Conservation (phyloP, 1,140 invertebrate species). For the Telenomus remus region DNA sequence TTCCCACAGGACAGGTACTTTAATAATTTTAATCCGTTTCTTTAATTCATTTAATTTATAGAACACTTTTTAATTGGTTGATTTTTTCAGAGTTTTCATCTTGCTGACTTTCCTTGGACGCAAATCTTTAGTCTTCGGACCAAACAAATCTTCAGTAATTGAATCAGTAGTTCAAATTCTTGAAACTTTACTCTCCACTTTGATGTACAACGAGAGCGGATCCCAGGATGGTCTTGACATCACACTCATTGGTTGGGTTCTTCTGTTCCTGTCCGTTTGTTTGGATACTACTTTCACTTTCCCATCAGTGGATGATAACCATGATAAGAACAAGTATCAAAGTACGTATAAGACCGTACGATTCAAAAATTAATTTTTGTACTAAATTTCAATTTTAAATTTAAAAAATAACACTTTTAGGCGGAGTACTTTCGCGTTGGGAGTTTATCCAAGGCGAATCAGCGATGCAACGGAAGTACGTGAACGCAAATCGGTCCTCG, state of each 20-base stretch:
- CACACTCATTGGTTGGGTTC: slow-evolving; percentile 85
- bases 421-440: slow-evolving; percentile 80
- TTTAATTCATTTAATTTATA: no score
- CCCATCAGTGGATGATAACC: slow-evolving; percentile 63
- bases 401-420: slow-evolving; percentile 1
- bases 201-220: slow-evolving; percentile 69
- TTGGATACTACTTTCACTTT: slow-evolving; percentile 77
- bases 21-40: background rate
- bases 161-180: slow-evolving; percentile 80
- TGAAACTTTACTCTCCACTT: slow-evolving; percentile 76
- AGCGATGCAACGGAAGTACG: slow-evolving; percentile 78
- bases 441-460: slow-evolving; percentile 87
- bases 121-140: slow-evolving; percentile 81
- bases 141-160: slow-evolving; percentile 79
- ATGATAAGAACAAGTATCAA: slow-evolving; percentile 72
- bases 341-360: slow-evolving; percentile 49
- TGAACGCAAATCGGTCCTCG: slow-evolving; percentile 69
- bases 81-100: slow-evolving; percentile 86
- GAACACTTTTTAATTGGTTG: no score
- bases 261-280: slow-evolving; percentile 86
- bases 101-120: slow-evolving; percentile 90
- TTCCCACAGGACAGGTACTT: slow-evolving; percentile 89
- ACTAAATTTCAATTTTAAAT: no score
- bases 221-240: slow-evolving; percentile 64
- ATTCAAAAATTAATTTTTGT: no score